Base-by-base conservation (phyloP, 2,888 invertebrate species). In the Lapara coniferarum region DNA sequence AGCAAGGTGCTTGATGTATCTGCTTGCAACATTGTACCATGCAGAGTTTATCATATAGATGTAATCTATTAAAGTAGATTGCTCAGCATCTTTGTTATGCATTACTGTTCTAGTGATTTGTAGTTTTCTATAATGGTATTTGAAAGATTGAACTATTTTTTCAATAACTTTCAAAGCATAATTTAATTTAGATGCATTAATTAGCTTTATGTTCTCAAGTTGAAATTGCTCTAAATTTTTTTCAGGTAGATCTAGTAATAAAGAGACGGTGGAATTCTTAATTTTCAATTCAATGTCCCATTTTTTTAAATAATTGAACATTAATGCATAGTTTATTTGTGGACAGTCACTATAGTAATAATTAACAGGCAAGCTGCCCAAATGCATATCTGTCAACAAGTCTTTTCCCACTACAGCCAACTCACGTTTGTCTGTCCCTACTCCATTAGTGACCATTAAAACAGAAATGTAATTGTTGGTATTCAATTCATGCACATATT, bases 81-180 rank as follows among this genome's bases (percentile, higher is more conserved):
- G 63, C n/a, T 37, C 30, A 56, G 10, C 75, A 49, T 79, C 78
- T 72, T 81, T 78, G 52, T 77, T 75, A 70, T 75, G 73, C 2
- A 77, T 76, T 57, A 79, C 71, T 67, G 72, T 75, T 73, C 78
- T 80, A 52, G 73, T 79, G 37, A 85, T 81, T 72, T 83, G 85
- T 72, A 84, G 71, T 77, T 75, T 81, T 73, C 85, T 80, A 69
- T 84, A 85, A 72, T 85, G 77, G 71, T 77, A 82, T 69, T 85
- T 85, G 70, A 84, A 82, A 76, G 81, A 80, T 71, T 80, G 74
- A 55, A 76, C 76, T 69, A 85, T 68, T 69, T 81, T 84, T 52
- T 78, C 76, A 66, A 80, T 70, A 66, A 78, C 71, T 71, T 77
- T 76, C 68, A 66, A 71, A 56, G 78, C 71, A 78, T 79, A 83